Conservation (phyloP, 2,113 vertebrate genomes). For the Hystrix brachyura region DNA sequence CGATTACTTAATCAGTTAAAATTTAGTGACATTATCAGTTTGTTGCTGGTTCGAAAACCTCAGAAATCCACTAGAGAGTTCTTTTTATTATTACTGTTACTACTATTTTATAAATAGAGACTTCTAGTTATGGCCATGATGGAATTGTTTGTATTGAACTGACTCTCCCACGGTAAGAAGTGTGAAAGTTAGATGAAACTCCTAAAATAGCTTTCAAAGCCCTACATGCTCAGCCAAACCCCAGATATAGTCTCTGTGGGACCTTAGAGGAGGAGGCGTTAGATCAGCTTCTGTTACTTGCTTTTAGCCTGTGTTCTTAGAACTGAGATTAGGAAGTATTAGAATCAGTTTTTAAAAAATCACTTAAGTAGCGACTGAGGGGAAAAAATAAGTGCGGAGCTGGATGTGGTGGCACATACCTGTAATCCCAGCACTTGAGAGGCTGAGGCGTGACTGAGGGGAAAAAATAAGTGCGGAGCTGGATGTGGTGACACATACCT, state of each 20-base stretch:
- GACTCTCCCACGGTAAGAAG: not conserved
- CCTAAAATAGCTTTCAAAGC: not conserved
- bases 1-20: constrained; percentile 28
- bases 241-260: not conserved
- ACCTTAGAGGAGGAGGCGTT: not conserved
- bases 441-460: not conserved
- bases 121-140: not conserved
- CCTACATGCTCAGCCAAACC: not conserved
- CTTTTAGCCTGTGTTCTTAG: not conserved
- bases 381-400: not conserved
- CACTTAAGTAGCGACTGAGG: not conserved
- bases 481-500: no score
- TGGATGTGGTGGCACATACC: no score
- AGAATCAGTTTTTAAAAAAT: not conserved
- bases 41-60: constrained; percentile 28
- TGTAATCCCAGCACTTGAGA: no score
- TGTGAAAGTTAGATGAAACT: not conserved
- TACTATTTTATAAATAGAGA: not conserved
- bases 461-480: not conserved
- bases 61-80: not conserved
- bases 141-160: not conserved
- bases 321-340: not conserved
- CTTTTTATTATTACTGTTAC: not conserved
- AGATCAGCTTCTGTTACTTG: not conserved
- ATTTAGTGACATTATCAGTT: not conserved